phyloP scores from a whole-genome alignment of 2,888 invertebrate species.

The Eudemis profundana region DNA sequence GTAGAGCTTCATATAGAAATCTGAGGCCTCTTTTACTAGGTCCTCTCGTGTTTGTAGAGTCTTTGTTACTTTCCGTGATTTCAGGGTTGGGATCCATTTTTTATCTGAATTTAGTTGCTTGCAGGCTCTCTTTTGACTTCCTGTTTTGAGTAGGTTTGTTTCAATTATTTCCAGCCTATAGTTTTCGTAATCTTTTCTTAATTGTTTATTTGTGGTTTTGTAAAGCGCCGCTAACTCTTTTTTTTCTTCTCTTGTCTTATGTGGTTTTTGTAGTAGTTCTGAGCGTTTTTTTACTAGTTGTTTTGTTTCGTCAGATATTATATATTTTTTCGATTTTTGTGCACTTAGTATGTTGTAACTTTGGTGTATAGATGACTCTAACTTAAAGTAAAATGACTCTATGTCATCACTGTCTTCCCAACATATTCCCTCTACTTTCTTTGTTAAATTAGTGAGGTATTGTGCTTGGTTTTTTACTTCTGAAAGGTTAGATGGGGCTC shows the following conservation, averaged over 20 bases:
- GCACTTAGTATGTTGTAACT: neutral
- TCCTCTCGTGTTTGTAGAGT: neutral
- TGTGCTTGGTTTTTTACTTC: neutral
- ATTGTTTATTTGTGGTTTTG: constrained; percentile 1
- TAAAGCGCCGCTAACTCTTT: neutral
- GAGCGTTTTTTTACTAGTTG: neutral
- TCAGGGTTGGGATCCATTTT: constrained; percentile 2
- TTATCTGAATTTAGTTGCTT: neutral
- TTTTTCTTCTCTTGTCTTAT: neutral
- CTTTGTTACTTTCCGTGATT: neutral
- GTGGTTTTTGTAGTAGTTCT: neutral
- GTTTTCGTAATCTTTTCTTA: neutral
- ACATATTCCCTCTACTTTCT: neutral
- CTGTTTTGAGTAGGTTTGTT: neutral
- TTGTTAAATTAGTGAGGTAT: neutral
- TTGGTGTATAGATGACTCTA: constrained; percentile 1
- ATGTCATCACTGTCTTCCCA: neutral
- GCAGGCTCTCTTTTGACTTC: constrained; percentile 2
- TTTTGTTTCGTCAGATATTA: constrained; percentile 11
- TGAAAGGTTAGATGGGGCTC: neutral
- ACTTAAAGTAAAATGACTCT: constrained; percentile 5
- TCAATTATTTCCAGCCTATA: neutral
- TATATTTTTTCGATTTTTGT: neutral
- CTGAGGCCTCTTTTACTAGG: neutral
- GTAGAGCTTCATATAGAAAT: constrained; percentile 1